A percentile compares a stretch with the other conserved stretches of the same genome.
Evolutionary conservation across 2,888 invertebrate genomes (phyloP).

Genomic region (Drosophila koepferae): DNA sequence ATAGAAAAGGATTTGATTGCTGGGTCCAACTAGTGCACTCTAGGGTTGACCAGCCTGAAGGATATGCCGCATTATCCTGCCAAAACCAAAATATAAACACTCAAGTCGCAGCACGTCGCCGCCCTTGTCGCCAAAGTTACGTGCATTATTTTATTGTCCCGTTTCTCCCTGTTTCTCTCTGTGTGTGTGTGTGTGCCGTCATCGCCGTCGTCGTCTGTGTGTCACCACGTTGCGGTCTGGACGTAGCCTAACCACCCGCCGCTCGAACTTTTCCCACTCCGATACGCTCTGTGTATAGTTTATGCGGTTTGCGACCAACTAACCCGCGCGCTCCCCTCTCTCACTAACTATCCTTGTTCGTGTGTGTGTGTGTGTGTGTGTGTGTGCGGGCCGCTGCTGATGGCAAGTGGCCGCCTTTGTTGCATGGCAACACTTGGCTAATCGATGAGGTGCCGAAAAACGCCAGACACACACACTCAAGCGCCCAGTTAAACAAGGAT

Average conservation of each 20-base stretch:
- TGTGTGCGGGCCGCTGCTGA: conserved; percentile 57
- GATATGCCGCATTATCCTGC: conserved; percentile 64
- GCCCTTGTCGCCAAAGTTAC: conserved; percentile 52
- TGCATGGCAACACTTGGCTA: conserved; percentile 82
- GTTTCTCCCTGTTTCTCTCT: neutral
- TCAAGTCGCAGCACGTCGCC: conserved; percentile 1
- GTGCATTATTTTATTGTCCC: conserved; percentile 45
- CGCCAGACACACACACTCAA: conserved; percentile 41
- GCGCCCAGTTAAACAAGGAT: conserved; percentile 63
- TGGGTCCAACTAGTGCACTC: neutral
- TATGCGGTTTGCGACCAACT: conserved; percentile 54
- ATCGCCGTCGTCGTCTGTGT: conserved; percentile 11
- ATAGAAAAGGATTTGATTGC: conserved; percentile 33
- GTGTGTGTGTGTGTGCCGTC: neutral
- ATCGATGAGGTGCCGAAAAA: conserved; percentile 80
- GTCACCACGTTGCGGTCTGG: conserved; percentile 59
- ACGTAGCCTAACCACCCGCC: conserved; percentile 36
- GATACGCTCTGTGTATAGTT: conserved; percentile 34
- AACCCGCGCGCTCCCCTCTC: neutral
- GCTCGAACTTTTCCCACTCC: neutral
- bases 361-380: neutral
- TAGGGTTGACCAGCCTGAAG: conserved; percentile 16
- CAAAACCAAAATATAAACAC: conserved; percentile 36
- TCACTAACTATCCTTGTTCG: neutral
- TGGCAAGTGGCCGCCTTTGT: conserved; percentile 70